Evolutionary conservation across 2,888 invertebrate species (phyloP), one percentile per base, ranked within the genome.

Genomic region (Cartodere bifasciata): DNA sequence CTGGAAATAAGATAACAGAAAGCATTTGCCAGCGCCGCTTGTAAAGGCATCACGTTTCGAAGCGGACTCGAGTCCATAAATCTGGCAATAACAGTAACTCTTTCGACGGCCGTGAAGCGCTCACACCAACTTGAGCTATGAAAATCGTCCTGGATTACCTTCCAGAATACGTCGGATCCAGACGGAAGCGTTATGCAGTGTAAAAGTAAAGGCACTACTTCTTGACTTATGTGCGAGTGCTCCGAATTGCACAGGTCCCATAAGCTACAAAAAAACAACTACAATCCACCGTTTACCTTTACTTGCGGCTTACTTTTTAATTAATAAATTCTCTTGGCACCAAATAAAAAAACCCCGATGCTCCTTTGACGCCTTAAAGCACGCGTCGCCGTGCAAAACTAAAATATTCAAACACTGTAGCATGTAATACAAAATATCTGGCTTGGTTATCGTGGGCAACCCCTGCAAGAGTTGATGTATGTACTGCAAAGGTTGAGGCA

Each of bases 1-100:
- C 91, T 86, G 31, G 88, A 87, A 44, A 98, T 85, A 33, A 97
- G 70, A 58, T 94, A 91, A 60, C 92, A 95, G 67, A 97, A 95
- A 2, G 94, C 90, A 43, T 94, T 94, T 4, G 97, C 90, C 47
- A 98, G 61, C 1, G 92, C 86, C 1, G 94, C 87, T 61, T 95
- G 92, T 28, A 98, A 64, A 1, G 78, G 73, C 32, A 77, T 72
- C 53, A 88, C 83, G 32, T 80, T 81, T 48, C 82, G 74, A 15
- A 92, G 67, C 1, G 90, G 86, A 1, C 86, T 84, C 1, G 83
- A 77, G 55, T 92, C 91, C 76, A 95, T 83, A 60, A 94, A 91
- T 48, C 83, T 68, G 15, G 91, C 90, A 38, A 98, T 77, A 32
- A 94, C 76, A 17, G 90, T 87, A 17, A 94, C 91, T 42, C 92